Percentiles rank a stretch among this genome's conserved stretches.
Conservation (phyloP, 2,888 invertebrate species). For the Zhuqinia jingwanae region DNA sequence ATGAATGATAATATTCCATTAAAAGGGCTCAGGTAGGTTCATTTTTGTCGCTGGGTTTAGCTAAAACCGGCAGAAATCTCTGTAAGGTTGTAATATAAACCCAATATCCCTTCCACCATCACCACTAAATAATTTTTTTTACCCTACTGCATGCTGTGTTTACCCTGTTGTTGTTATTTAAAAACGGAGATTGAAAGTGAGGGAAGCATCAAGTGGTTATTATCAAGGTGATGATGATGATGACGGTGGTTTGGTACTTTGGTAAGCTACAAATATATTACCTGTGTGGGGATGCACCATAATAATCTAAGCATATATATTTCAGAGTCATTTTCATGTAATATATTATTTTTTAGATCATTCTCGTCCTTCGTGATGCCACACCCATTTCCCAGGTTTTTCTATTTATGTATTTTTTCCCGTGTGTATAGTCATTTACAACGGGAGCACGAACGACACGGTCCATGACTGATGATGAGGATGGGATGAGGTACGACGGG, state of each 20-base stretch:
- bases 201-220: slow-evolving; percentile 53
- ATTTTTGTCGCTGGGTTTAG: not conserved
- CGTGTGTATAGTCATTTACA: slow-evolving; percentile 28
- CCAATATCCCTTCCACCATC: not conserved
- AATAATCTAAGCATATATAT: not conserved
- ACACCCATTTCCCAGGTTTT: slow-evolving; percentile 60
- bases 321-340: not conserved
- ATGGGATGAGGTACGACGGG: slow-evolving; percentile 2
- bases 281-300: too few species aligned
- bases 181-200: slow-evolving; percentile 39
- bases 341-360: slow-evolving; percentile 37
- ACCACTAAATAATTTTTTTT: not conserved
- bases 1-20: slow-evolving; percentile 2
- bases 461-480: slow-evolving; percentile 54
- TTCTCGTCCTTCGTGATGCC: not conserved
- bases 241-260: not conserved
- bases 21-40: slow-evolving; percentile 12
- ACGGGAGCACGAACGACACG: slow-evolving; percentile 63
- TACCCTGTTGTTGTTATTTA: not conserved
- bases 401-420: not conserved
- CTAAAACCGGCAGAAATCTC: not conserved
- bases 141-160: not conserved
- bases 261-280: not conserved
- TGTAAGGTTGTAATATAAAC: not conserved
- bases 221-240: too few species aligned